Percentiles rank a stretch among this genome's conserved stretches.
These are phyloP conservation scores for Thalassophryne amazonica DNA, from an alignment of 2,797 vertebrate genomes.

Conservation along the genomic window DNA sequence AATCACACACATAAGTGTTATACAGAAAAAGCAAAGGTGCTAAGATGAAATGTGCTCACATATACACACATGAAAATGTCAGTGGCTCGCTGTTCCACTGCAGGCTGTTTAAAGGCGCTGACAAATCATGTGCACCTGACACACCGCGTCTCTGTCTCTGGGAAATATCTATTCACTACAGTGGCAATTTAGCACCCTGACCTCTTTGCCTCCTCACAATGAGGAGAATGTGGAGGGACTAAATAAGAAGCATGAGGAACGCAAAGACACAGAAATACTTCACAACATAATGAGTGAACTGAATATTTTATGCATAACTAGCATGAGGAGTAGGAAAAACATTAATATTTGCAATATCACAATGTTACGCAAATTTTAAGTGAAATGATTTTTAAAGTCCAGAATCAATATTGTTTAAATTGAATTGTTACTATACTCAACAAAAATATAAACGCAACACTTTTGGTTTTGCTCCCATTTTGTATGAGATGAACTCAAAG, in stretches of 20 bases:
- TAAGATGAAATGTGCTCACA: neutral
- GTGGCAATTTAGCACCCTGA: conserved; percentile 11
- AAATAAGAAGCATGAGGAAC: neutral
- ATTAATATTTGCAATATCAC: no score
- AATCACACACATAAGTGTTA: neutral
- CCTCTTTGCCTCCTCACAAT: conserved; percentile 4
- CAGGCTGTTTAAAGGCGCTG: conserved; percentile 3
- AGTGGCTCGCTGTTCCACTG: conserved; percentile 17
- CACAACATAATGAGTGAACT: no score
- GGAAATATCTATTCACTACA: neutral
- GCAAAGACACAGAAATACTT: neutral
- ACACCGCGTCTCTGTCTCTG: neutral
- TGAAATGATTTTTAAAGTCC: no score
- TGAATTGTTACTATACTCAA: no score
- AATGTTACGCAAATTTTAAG: no score
- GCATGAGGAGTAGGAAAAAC: no score
- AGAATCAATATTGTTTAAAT: no score
- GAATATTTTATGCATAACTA: no score
- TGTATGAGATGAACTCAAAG: no score
- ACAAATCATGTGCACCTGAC: neutral
- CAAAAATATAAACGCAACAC: no score
- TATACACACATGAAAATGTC: conserved; percentile 6
- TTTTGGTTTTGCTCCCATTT: no score
- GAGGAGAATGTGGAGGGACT: conserved; percentile 11
- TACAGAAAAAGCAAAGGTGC: neutral